Base-by-base conservation (phyloP, 2,797 vertebrate species). In the Catostomus latipinnis region DNA sequence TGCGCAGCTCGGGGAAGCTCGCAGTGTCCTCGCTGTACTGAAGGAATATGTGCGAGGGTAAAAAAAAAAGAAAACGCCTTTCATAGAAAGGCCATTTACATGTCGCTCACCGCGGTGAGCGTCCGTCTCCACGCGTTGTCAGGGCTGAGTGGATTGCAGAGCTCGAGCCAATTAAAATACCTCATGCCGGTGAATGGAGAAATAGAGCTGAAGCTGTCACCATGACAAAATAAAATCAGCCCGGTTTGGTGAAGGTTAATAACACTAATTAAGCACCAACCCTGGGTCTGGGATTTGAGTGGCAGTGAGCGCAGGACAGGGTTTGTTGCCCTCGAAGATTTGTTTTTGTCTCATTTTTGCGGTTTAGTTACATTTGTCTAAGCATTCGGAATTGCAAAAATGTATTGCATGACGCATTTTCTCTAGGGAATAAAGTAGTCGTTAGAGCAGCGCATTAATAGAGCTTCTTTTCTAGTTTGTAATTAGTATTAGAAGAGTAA, bases 141-240 rank as follows among this genome's bases (percentile, higher is more conserved):
- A 82, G 74, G 84, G 84, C 82, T 81, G 84, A 81, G 84, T 75
- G 74, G 84, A 82, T 83, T 74, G 76, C 57, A 78, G 81, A 81
- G 83, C 77, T 82, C 76, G 63, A 71, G 87, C 89, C 90, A 93
- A 93, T 92, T 92, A 93, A 90, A 90, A 87, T 87, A 82, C 87
- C 81, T 84, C 83, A 84, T 81, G 81, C 85, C 69, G 85, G 78
- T 79, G 79, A 86, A 46, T 48, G 80, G 74, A 79, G 79, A 68
- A 63, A 72, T 81, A 81, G 54, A 46, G 16, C 62, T 82, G 80
- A 78, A 87, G 78, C 84, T 22, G 86, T 84, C 87, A 86, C 85
- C 80, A 71, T 62, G 70, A 81, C 83, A 78, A 85, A 89, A 86
- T 81, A 83, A 81, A 82, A 80, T 84, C 87, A 87, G 85, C 77